These are phyloP conservation scores for Rhysida immarginata DNA, from an alignment of 1,140 invertebrate species.

Conservation along the genomic window DNA sequence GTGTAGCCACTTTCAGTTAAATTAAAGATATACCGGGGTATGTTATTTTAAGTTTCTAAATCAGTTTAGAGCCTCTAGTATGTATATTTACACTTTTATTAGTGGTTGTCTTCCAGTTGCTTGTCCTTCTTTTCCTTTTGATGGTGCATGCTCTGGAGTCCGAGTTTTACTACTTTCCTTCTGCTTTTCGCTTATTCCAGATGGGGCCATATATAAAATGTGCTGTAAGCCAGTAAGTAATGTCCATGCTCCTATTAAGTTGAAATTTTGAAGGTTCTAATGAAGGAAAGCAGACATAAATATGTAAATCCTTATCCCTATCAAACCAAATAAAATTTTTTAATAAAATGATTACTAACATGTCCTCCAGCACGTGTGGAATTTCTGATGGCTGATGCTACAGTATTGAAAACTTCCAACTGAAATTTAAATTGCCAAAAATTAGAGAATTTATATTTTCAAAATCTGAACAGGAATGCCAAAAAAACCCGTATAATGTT, in stretches of 20 bases:
- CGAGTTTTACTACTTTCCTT: constrained; percentile 21
- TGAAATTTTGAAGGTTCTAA: constrained; percentile 71
- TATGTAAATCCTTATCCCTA: not conserved
- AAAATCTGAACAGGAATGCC: not conserved
- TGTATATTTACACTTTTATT: constrained; percentile 47
- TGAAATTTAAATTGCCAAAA: not conserved
- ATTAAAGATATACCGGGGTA: no score
- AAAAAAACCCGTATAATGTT: not conserved
- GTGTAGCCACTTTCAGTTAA: no score
- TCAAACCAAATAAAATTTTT: not conserved
- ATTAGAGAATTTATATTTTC: no score
- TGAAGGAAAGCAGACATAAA: not conserved
- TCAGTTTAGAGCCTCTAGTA: no score
- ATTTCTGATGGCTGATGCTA: constrained; percentile 59
- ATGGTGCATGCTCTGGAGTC: constrained; percentile 35
- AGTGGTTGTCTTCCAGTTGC: constrained; percentile 38
- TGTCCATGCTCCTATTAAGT: constrained; percentile 73
- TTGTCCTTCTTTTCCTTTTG: constrained; percentile 42
- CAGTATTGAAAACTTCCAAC: constrained; percentile 63
- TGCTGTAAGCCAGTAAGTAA: constrained; percentile 68
- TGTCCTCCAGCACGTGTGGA: constrained; percentile 74
- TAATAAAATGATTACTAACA: constrained; percentile 37
- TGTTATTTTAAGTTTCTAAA: no score
- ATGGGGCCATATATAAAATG: constrained; percentile 27
- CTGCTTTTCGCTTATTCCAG: constrained; percentile 23